These are phyloP conservation scores for Gobionotothen gibberifrons DNA, from an alignment of 2,797 vertebrate species.

Conservation along the genomic window DNA sequence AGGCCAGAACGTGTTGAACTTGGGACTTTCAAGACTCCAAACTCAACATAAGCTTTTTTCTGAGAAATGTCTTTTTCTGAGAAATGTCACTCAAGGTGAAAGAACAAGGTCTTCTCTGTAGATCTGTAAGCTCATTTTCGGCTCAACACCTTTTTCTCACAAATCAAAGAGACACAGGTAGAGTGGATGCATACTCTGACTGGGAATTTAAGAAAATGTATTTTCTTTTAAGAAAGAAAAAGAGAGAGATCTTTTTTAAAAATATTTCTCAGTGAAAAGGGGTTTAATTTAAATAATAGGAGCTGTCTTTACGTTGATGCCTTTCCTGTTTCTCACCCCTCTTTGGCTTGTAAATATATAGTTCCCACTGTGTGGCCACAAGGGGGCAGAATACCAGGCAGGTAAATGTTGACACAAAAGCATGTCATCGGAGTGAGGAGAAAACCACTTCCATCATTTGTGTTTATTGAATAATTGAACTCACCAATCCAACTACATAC, in stretches of 20 bases:
- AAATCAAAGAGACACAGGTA: constrained; percentile 35
- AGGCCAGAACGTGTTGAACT: constrained; percentile 61
- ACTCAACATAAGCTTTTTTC: constrained; percentile 20
- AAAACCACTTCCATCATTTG: constrained; percentile 11
- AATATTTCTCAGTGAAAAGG: background rate
- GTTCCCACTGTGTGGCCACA: constrained; percentile 62
- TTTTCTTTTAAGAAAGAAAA: constrained; percentile 13
- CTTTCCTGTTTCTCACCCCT: constrained; percentile 10
- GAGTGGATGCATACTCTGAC: background rate
- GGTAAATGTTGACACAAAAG: constrained; percentile 18
- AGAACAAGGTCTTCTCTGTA: constrained; percentile 18
- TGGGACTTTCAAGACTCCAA: constrained; percentile 42
- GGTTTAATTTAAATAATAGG: constrained; percentile 12
- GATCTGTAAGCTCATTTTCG: constrained; percentile 24
- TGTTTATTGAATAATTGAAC: background rate
- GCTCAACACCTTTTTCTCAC: constrained; percentile 27
- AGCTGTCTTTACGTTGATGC: background rate
- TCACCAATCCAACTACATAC: background rate
- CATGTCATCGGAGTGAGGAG: constrained; percentile 1
- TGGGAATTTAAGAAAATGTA: background rate
- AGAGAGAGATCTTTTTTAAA: background rate
- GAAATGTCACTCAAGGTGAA: constrained; percentile 19
- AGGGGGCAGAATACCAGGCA: constrained; percentile 71
- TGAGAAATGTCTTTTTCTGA: constrained; percentile 9
- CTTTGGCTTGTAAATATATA: constrained; percentile 1